Evolutionary conservation across 2,888 invertebrate species (phyloP), one percentile per base, ranked within the genome.

Genomic region (Cyclophora albipunctata): DNA sequence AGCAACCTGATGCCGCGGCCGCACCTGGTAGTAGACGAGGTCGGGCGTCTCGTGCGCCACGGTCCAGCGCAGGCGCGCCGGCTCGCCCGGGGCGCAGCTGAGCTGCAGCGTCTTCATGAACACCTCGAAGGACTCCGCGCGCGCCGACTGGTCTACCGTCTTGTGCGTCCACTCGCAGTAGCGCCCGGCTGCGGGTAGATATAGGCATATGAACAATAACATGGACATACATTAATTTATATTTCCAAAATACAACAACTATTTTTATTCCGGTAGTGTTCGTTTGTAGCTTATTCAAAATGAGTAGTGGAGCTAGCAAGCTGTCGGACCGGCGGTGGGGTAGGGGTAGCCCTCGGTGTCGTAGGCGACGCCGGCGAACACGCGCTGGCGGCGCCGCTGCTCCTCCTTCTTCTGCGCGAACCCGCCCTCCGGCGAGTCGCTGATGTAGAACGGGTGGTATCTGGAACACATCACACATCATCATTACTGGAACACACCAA

Each of bases 361-460:
- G 64, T 91, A 94, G 0, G 90, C 92, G 0, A 97, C 93, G 3
- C 97, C 97, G 5, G 96, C 96, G 71, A 92, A 97, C 7, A 95
- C 91, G 40, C 90, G 90, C 69, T 96, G 94, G 55, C 91, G 90
- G 59, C 89, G 87, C 62, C 93, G 93, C 42, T 96, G 92, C 0
- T 90, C 88, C 45, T 91, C 92, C 7, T 84, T 90, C 76, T 95
- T 95, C 78, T 96, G 96, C 0, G 94, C 95, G 69, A 92, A 95
- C 1, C 97, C 97, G 34, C 97, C 97, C 75, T 96, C 95, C 0
- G 91, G 84, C 2, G 94, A 96, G 74, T 94, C 94, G 42, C 96
- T 96, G 67, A 97, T 96, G 84, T 97, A 97, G 75, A 97, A 93
- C 6, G 97, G 97, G 84, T 97, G 97, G 80, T 95, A 97, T 65